These are phyloP conservation scores for Hippocampus zosterae DNA, from an alignment of 2,113 vertebrate genomes.

Conservation along the genomic window DNA sequence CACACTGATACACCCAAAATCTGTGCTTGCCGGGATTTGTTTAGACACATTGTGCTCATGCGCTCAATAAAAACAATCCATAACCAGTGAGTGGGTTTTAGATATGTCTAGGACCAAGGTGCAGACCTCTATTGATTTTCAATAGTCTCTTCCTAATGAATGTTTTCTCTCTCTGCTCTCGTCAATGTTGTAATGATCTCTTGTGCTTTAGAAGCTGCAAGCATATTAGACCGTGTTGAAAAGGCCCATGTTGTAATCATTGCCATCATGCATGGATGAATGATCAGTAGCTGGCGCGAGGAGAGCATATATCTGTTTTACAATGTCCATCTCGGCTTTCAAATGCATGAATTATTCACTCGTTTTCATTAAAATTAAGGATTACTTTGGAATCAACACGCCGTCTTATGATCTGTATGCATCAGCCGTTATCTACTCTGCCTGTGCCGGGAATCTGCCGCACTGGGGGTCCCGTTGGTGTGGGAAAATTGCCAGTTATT, in stretches of 20 bases:
- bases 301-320: conserved; percentile 51
- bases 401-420: conserved; percentile 28
- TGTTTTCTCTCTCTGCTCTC: conserved; percentile 43
- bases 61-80: conserved; percentile 47
- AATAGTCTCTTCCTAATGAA: conserved; percentile 51
- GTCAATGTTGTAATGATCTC: conserved; percentile 40
- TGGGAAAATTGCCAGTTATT: not conserved
- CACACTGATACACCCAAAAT: conserved; percentile 9
- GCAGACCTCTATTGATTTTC: conserved; percentile 55
- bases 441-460: not conserved
- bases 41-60: conserved; percentile 33
- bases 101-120: conserved; percentile 30
- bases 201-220: conserved; percentile 23
- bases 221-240: conserved; percentile 29
- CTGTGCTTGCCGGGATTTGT: conserved; percentile 18
- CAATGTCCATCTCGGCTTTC: conserved; percentile 31
- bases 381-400: conserved; percentile 32
- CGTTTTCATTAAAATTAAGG: conserved; percentile 45
- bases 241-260: conserved; percentile 22
- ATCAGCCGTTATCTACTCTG: not conserved
- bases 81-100: conserved; percentile 35
- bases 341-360: conserved; percentile 57
- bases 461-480: not conserved
- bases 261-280: conserved; percentile 21
- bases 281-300: conserved; percentile 47